Evolutionary conservation across 2,888 invertebrate genomes (phyloP).

Genomic region (Mimas tiliae): DNA sequence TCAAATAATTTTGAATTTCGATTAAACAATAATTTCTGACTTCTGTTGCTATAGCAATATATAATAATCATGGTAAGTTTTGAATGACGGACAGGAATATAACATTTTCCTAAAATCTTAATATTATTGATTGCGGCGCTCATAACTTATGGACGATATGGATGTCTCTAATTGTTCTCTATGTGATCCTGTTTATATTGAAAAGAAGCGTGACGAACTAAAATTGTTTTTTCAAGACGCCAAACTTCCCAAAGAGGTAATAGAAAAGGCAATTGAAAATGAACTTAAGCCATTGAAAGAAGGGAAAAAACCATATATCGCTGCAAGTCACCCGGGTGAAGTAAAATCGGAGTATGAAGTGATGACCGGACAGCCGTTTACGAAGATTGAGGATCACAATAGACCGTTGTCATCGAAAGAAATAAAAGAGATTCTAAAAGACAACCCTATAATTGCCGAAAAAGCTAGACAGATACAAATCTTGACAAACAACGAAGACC

Average conservation of each 20-base stretch:
- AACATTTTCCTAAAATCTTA: background rate
- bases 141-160: constrained; percentile 39
- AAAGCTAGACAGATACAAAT: constrained; percentile 78
- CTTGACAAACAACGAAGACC: constrained; percentile 46
- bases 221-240: constrained; percentile 65
- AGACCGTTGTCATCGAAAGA: constrained; percentile 63
- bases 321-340: constrained; percentile 62
- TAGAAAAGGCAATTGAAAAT: constrained; percentile 70
- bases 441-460: constrained; percentile 67
- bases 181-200: constrained; percentile 52
- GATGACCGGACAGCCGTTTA: constrained; percentile 79
- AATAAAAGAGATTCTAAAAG: constrained; percentile 63
- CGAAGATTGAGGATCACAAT: constrained; percentile 60
- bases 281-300: constrained; percentile 62
- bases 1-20: constrained; percentile 50
- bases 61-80: constrained; percentile 38
- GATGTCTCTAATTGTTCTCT: constrained; percentile 41
- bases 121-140: background rate
- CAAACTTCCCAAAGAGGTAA: constrained; percentile 59
- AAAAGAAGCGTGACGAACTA: constrained; percentile 66
- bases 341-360: constrained; percentile 74
- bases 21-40: constrained; percentile 48
- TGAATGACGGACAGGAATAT: constrained; percentile 6
- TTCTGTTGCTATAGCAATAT: constrained; percentile 51
- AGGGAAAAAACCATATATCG: constrained; percentile 62